Percentiles rank a stretch among this genome's conserved stretches.
These are phyloP conservation scores for Perognathus longimembris DNA, from an alignment of 2,113 vertebrate species.

Conservation along the genomic window DNA sequence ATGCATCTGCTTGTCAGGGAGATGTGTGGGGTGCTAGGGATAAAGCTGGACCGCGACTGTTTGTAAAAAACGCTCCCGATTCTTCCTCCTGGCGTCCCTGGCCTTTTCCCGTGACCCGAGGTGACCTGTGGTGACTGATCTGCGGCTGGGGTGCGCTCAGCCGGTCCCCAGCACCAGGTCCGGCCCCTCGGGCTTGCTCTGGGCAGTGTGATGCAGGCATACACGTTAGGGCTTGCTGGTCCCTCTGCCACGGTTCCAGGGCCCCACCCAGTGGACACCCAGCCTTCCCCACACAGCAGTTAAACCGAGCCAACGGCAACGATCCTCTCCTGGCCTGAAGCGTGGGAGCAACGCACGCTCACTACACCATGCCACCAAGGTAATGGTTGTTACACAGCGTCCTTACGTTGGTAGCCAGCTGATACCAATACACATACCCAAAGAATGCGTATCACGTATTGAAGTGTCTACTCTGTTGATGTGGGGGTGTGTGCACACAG, in stretches of 20 bases:
- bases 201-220: not conserved
- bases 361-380: not conserved
- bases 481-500: too few relatives aligned
- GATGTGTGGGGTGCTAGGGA: not conserved
- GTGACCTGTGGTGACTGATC: not conserved
- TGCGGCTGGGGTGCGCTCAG: not conserved
- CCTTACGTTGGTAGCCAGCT: not conserved
- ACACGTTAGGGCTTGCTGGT: not conserved
- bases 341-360: not conserved
- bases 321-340: not conserved
- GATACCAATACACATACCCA: not conserved
- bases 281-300: not conserved
- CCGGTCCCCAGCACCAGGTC: not conserved
- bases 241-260: not conserved
- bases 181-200: not conserved
- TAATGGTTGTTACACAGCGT: not conserved
- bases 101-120: not conserved
- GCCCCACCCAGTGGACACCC: not conserved
- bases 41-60: not conserved
- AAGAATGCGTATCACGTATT: not conserved
- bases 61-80: not conserved
- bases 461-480: not conserved
- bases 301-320: not conserved
- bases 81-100: not conserved
- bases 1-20: not conserved